Evolutionary conservation across 2,797 vertebrate species (phyloP).

Genomic region (Rhodeus uyekii): DNA sequence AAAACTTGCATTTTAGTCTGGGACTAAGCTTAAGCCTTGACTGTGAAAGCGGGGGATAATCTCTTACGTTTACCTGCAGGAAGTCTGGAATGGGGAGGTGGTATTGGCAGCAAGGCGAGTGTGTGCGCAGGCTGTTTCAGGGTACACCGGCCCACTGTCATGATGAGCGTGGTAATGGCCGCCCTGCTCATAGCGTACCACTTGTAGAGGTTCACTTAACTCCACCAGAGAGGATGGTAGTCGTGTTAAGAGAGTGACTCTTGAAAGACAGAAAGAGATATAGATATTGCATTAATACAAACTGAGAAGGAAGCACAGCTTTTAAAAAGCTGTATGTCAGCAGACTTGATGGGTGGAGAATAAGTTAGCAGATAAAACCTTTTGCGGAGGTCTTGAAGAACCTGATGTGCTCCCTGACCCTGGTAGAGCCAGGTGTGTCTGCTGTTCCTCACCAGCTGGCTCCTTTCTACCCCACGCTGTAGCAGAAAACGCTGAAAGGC

Average conservation of each 20-base stretch:
- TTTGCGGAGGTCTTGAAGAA: constrained; percentile 88
- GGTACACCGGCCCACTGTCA: constrained; percentile 96
- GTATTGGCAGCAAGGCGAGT: constrained; percentile 90
- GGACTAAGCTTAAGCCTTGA: background rate
- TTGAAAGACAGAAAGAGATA: constrained; percentile 49
- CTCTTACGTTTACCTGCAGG: constrained; percentile 85
- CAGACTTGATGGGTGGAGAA: background rate
- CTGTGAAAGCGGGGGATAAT: background rate
- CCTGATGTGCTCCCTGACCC: constrained; percentile 90
- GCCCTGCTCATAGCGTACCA: constrained; percentile 92
- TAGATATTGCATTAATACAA: background rate
- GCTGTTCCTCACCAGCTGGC: constrained; percentile 95
- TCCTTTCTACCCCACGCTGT: constrained; percentile 87
- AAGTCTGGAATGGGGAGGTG: constrained; percentile 93
- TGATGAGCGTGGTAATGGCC: constrained; percentile 98
- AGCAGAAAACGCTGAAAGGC: constrained; percentile 94
- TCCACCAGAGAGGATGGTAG: constrained; percentile 90
- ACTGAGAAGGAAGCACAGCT: background rate
- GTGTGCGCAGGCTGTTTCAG: constrained; percentile 95
- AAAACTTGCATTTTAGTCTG: no score
- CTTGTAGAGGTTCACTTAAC: constrained; percentile 95
- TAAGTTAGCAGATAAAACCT: constrained; percentile 67
- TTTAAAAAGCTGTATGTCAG: background rate
- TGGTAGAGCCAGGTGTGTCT: constrained; percentile 98
- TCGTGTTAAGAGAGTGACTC: constrained; percentile 90